Percentiles rank a stretch among this genome's conserved stretches.
These are phyloP conservation scores for Yponomeuta sedellus DNA, from an alignment of 2,888 invertebrate species.

Conservation along the genomic window DNA sequence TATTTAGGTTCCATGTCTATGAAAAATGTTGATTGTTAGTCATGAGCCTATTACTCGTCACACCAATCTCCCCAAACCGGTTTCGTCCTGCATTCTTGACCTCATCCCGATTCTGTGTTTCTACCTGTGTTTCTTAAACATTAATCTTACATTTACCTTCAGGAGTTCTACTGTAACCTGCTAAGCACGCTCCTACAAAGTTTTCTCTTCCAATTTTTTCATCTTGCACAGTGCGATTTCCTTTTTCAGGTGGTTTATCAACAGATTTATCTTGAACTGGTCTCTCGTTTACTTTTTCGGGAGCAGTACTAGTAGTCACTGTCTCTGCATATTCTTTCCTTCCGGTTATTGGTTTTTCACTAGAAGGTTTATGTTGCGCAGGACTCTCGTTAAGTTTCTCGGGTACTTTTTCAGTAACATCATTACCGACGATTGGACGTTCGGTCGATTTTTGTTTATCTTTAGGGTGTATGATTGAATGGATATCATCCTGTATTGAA, in stretches of 20 bases:
- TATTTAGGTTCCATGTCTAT: no score
- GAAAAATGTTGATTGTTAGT: no score
- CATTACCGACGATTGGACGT: background rate
- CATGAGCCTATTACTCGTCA: no score
- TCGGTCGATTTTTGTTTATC: background rate
- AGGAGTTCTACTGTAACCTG: slow-evolving; percentile 45
- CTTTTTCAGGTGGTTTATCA: slow-evolving; percentile 11
- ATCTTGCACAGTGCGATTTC: background rate
- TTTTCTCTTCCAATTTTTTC: slow-evolving; percentile 48
- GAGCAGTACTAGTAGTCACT: no score
- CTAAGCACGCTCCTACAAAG: slow-evolving; percentile 43
- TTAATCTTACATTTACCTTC: slow-evolving; percentile 57
- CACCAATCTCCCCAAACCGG: no score
- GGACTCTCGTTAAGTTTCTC: slow-evolving; percentile 9
- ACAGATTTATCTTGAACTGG: slow-evolving; percentile 5
- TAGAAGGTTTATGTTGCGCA: background rate
- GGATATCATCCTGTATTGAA: slow-evolving; percentile 34
- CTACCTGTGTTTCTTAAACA: slow-evolving; percentile 21
- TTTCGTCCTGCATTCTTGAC: no score
- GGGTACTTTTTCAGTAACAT: background rate
- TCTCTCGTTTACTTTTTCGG: no score
- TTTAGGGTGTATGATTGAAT: slow-evolving; percentile 23
- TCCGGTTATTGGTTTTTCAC: no score
- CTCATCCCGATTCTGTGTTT: no score
- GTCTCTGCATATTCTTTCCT: no score